Evolutionary conservation across 2,888 invertebrate genomes (phyloP), one percentile per base, ranked within the genome.

Genomic region (Oscheius sp.): DNA sequence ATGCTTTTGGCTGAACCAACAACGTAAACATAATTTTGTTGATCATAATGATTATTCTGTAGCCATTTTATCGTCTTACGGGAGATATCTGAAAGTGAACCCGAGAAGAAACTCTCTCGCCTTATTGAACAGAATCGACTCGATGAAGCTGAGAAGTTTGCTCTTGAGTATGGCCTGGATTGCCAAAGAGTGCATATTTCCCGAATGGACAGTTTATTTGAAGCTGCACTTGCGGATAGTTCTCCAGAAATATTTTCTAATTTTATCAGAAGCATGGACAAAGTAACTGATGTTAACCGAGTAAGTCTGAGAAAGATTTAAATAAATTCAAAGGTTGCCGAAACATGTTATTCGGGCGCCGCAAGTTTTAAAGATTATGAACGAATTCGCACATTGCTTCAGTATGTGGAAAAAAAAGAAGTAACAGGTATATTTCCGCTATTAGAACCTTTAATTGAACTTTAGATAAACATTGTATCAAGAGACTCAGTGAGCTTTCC

Each of bases 71-170:
- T 68, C 12, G 21, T 25, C 9, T 16, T 73, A 46, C 43, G 46
- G 13, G 69, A 73, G 23, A 59, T 73, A 12, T 56, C 59, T 1
- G 73, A 73, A 16, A 21, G 46, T 7, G 21, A 73, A 12, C 73
- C 73, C n/a, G 73, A 73, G 21, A 45, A 45, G 13, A 46, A 69
- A 25, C 45, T 73, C 7, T 41, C 46, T 16, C 58, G 59, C 12
- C 59, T 73, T 43, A 73, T 73, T 21, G 45, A 45, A 12, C 25
- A 58, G 23, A 74, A 76, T 27, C 59, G 71, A 16, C 77, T 81
- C 23, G 82, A 81, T 46, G 82, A 82, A 66, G 82, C 82, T 5
- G 82, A 82, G 23, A 72, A 73, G 52, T 78, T 82, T 45, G 82
- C 82, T 25, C 75, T 72, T 13, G 43, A 73, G 18, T 81, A 73